Base-by-base conservation (phyloP, 2,888 invertebrate species). In the Epistrophe grossulariae region DNA sequence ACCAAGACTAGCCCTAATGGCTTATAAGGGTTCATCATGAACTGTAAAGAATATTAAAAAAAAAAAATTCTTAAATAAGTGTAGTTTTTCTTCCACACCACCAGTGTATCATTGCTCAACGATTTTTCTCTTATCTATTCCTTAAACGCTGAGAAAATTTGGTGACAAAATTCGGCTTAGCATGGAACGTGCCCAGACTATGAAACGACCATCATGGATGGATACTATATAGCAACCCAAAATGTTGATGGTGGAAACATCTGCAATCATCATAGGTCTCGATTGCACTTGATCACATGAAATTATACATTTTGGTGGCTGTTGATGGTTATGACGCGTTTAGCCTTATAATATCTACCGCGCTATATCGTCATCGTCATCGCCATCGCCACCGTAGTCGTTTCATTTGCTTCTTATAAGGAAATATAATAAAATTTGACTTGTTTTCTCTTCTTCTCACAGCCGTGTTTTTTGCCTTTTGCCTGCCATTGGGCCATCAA, bases 101-200 rank as follows among this genome's bases (percentile, higher is more conserved):
- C 45, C 38, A 79, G 76, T 87, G 83, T 83, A 19, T 38, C 45
- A 31, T 48, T 28, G 24, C 38, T 70, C 5, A 71, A 76, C 71
- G 84, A 80, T 62, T 76, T 83, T 71, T 62, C 59, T 50, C 48
- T 72, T 72, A 87, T 57, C 70, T 87, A 72, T 87, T 79, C 79
- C 76, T 31, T 55, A 83, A 83, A 83, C 60, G 82, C 87, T 87
- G 87, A 83, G 87, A 87, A 87, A 87, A 79, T 87, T 87, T 24
- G 87, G 87, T 87, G 87, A 87, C 87, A 83, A 83, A 87, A 87
- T 79, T 87, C 87, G 87, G 79, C 87, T 87, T 87, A 87, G 87
- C 79, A 74, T 2, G n/a, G 24, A 71, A 87, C 87, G 87, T 87
- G 87, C 74, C 43, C 55, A 68, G 79, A 76, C 17, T 87, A 15